Evolutionary conservation across 2,888 invertebrate genomes (phyloP).

Genomic region (Melieria crassipennis): DNA sequence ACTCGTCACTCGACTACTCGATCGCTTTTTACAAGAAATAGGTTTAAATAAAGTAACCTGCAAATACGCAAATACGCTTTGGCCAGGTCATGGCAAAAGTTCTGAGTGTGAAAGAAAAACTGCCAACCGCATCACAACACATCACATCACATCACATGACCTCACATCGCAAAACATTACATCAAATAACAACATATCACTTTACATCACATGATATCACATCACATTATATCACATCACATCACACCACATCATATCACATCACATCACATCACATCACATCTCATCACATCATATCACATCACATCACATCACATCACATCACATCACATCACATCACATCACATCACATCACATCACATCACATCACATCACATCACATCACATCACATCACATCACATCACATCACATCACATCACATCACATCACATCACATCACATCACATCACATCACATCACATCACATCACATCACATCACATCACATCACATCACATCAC

Average conservation of each 20-base stretch:
- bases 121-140: too few relatives aligned
- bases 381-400: conserved; percentile 4
- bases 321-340: neutral
- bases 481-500: conserved; percentile 11
- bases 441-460: conserved; percentile 9
- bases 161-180: conserved; percentile 11
- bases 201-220: neutral
- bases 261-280: neutral
- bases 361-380: neutral
- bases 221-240: neutral
- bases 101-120: too few relatives aligned
- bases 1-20: too few relatives aligned
- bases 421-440: conserved; percentile 11
- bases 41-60: too few relatives aligned
- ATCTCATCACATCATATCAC: conserved; percentile 4
- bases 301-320: conserved; percentile 3
- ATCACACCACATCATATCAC: neutral
- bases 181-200: conserved; percentile 7
- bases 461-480: too few relatives aligned
- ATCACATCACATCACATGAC: conserved; percentile 1
- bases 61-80: too few relatives aligned
- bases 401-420: conserved; percentile 11
- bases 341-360: neutral
- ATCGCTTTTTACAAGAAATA: too few relatives aligned
- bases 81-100: too few relatives aligned